Evolutionary conservation across 2,113 vertebrate species (phyloP), one percentile per base, ranked within the genome.

Genomic region (Penelope pileata): DNA sequence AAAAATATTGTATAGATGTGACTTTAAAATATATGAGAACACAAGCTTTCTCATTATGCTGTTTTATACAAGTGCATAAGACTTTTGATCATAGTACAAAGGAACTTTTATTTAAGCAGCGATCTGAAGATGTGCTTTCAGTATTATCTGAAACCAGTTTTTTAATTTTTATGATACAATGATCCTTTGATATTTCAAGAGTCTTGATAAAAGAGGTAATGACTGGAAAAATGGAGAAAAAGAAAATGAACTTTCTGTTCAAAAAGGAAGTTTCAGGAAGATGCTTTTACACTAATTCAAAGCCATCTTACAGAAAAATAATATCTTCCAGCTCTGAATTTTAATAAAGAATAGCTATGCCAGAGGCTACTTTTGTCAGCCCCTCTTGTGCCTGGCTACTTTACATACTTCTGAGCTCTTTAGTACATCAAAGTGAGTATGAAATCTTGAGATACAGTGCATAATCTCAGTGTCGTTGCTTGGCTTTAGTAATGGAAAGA

Each of bases 81-180:
- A 60, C 8, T 66, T 96, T 75, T 94, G 60, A 92, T 92, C 66
- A 70, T 15, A 86, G 3, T 51, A 86, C 48, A 88, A 81, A 93
- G 47, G 11, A 86, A 51, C 30, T 86, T 94, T 64, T 54, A 69
- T 76, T 93, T 81, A 96, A 86, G 29, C 7, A 90, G 64, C 0
- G 5, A 53, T n/a, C 73, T 81, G 56, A 92, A 92, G 29, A 68
- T 68, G 10, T 78, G 30, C 18, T 95, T 88, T 81, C 38, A 53
- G 14, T 64, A 59, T 68, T 78, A 78, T 82, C 26, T 81, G 53
- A 92, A 94, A 83, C 6, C 6, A 75, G 6, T 7, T 82, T 77
- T 45, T 0, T 59, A 21, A 11, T 51, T 82, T 94, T 86, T 93
- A 76, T n/a, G 72, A 7, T 66, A 23, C 23, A 84, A 60, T 23